These are phyloP conservation scores for Clanis bilineata DNA, from an alignment of 2,888 invertebrate genomes.

Conservation along the genomic window DNA sequence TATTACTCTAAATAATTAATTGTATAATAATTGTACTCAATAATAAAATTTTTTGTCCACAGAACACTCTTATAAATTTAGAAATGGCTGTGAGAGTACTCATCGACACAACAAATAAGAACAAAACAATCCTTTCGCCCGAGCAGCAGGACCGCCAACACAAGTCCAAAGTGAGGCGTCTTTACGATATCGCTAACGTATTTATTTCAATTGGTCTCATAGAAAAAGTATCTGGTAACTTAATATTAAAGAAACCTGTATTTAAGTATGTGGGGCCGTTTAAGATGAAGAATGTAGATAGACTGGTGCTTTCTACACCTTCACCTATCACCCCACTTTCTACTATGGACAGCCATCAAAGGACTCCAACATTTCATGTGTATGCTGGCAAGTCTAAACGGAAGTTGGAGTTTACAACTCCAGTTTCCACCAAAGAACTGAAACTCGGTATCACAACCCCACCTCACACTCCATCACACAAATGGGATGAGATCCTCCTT, in stretches of 20 bases:
- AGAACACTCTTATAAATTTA: slow-evolving; percentile 85
- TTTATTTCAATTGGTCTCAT: slow-evolving; percentile 88
- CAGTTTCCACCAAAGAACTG: slow-evolving; percentile 57
- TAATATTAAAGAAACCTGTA: slow-evolving; percentile 84
- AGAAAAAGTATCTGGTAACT: slow-evolving; percentile 84
- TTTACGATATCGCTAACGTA: slow-evolving; percentile 91
- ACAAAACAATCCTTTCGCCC: slow-evolving; percentile 75
- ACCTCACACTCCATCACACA: slow-evolving; percentile 74
- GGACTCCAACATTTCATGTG: slow-evolving; percentile 55
- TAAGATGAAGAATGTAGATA: slow-evolving; percentile 63
- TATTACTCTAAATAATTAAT: not conserved
- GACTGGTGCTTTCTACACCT: slow-evolving; percentile 47
- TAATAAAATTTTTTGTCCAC: slow-evolving; percentile 38
- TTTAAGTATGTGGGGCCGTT: slow-evolving; percentile 85
- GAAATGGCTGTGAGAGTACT: slow-evolving; percentile 86
- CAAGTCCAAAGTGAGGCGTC: slow-evolving; percentile 86
- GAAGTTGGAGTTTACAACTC: slow-evolving; percentile 73
- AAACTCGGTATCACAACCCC: slow-evolving; percentile 66
- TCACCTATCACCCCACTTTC: slow-evolving; percentile 70
- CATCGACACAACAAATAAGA: slow-evolving; percentile 75
- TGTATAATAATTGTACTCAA: too few relatives aligned
- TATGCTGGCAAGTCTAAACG: slow-evolving; percentile 70
- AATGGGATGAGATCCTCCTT: slow-evolving; percentile 81
- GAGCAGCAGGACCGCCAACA: slow-evolving; percentile 79
- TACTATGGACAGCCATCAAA: slow-evolving; percentile 50